Percentiles rank a stretch among this genome's conserved stretches.
phyloP scores from a whole-genome alignment of 2,113 vertebrate species.

The Anolis carolinensis region DNA sequence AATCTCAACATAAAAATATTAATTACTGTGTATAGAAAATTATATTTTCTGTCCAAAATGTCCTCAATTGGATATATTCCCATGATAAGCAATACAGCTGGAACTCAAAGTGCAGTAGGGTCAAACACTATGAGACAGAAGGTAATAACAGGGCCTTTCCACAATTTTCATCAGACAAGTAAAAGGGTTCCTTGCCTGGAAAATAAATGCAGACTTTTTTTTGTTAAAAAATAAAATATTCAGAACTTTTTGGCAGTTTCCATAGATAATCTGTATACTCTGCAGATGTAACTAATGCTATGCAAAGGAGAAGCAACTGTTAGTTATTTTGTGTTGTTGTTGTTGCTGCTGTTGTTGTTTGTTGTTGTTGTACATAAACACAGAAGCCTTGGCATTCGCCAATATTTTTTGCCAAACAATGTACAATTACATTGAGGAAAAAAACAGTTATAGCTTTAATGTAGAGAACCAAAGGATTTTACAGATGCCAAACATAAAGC shows the following conservation, averaged over 20 bases:
- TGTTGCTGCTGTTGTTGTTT: too few relatives aligned
- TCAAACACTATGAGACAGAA: neutral
- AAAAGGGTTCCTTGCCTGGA: too few relatives aligned
- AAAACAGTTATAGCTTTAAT: neutral
- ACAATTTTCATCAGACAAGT: neutral
- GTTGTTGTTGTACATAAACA: neutral
- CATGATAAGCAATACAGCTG: neutral
- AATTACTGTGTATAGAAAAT: too few relatives aligned
- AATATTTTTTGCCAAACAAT: neutral
- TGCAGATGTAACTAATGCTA: neutral
- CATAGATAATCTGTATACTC: neutral
- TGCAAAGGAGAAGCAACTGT: neutral
- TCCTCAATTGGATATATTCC: neutral
- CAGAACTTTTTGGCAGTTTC: neutral
- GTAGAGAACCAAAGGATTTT: conserved; percentile 4
- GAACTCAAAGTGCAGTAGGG: neutral
- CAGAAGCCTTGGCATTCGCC: neutral
- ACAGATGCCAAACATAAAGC: conserved; percentile 7
- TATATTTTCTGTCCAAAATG: too few relatives aligned
- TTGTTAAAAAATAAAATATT: neutral
- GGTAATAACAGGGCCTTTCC: neutral
- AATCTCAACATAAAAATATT: too few relatives aligned
- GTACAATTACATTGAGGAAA: neutral
- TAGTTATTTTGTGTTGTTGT: neutral
- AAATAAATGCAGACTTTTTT: neutral